These are phyloP conservation scores for Polietes domitor DNA, from an alignment of 2,888 invertebrate species.

Conservation along the genomic window DNA sequence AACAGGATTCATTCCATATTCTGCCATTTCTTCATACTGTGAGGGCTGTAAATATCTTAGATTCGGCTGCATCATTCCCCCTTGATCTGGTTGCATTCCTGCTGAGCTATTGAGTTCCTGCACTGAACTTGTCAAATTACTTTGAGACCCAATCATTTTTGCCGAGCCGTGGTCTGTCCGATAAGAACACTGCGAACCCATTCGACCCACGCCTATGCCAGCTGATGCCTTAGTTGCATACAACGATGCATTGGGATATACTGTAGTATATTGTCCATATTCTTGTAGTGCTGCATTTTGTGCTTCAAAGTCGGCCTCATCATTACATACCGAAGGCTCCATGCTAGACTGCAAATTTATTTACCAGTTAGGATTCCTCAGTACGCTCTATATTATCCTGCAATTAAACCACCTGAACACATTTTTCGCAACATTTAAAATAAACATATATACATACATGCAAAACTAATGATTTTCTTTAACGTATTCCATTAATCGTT, in stretches of 20 bases:
- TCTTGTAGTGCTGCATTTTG: conserved; percentile 72
- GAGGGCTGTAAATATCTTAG: conserved; percentile 79
- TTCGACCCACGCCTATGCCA: conserved; percentile 70
- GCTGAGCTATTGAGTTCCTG: conserved; percentile 72
- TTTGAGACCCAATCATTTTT: conserved; percentile 72
- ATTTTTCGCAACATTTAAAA: not conserved
- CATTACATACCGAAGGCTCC: conserved; percentile 71
- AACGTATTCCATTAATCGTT: conserved; percentile 19
- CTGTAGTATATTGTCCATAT: conserved; percentile 70
- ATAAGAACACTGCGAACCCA: conserved; percentile 70
- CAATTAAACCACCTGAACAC: not conserved
- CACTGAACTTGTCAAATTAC: conserved; percentile 71
- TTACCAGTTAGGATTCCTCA: not conserved
- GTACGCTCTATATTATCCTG: not conserved
- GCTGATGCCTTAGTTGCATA: conserved; percentile 75
- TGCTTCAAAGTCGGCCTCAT: conserved; percentile 73
- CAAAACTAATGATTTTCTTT: not conserved
- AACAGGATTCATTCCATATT: conserved; percentile 84
- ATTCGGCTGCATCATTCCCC: conserved; percentile 72
- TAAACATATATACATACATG: not conserved
- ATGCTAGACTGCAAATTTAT: conserved; percentile 63
- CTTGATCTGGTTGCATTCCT: conserved; percentile 72
- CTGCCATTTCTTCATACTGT: conserved; percentile 79
- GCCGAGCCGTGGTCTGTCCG: conserved; percentile 66
- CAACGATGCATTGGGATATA: conserved; percentile 75